A percentile compares a stretch with the other conserved stretches of the same genome.
phyloP scores from a whole-genome alignment of 2,888 invertebrate species.

The Zhengitettix transpicula region DNA sequence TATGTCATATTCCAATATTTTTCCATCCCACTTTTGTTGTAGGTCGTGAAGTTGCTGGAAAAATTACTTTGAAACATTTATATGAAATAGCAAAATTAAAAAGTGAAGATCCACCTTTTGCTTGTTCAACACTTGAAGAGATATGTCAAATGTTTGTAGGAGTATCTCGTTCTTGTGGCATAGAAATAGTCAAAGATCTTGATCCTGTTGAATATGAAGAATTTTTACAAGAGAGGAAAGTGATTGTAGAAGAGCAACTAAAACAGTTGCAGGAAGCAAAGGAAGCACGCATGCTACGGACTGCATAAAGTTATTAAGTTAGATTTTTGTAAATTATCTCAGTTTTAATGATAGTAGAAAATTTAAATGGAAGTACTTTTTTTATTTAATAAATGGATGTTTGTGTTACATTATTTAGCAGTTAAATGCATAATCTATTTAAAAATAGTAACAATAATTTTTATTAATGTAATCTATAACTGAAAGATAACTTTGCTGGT shows the following conservation, averaged over 20 bases:
- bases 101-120: conserved; percentile 60
- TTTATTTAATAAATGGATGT: no score
- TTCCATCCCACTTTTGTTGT: conserved; percentile 14
- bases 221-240: conserved; percentile 62
- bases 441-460: no score
- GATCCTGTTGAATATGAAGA: conserved; percentile 63
- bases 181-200: conserved; percentile 63
- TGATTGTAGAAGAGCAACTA: conserved; percentile 53
- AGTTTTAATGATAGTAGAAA: no score
- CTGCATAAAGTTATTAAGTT: conserved; percentile 29
- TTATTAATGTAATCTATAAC: no score
- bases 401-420: no score
- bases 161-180: conserved; percentile 64
- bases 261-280: conserved; percentile 62
- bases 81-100: conserved; percentile 98
- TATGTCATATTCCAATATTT: neutral
- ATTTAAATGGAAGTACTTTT: no score
- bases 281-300: conserved; percentile 82
- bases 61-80: conserved; percentile 82
- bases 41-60: conserved; percentile 70
- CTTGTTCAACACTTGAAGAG: conserved; percentile 43
- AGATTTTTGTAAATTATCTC: no score
- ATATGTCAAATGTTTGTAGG: conserved; percentile 67
- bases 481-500: no score
- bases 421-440: no score